Evolutionary conservation across 2,888 invertebrate genomes (phyloP).

Genomic region (Nematopogon swammerdamellus): DNA sequence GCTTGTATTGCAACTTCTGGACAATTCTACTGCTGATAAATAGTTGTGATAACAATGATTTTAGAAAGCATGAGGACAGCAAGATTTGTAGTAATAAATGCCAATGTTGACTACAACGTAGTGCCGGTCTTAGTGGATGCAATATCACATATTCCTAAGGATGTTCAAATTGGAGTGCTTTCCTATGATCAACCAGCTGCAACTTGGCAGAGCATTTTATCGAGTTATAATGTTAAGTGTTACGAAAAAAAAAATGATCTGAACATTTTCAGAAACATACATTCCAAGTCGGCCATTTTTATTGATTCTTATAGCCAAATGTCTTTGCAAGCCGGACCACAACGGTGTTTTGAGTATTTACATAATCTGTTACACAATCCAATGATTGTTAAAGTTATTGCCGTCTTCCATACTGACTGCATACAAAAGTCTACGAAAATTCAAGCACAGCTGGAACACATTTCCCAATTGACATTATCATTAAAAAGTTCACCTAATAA

Average conservation of each 20-base stretch:
- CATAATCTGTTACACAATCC: slow-evolving; percentile 19
- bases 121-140: slow-evolving; percentile 27
- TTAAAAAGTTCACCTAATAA: slow-evolving; percentile 31
- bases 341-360: slow-evolving; percentile 20
- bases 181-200: not conserved
- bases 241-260: not conserved
- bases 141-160: not conserved
- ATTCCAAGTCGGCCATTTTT: not conserved
- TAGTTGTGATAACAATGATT: too few relatives aligned
- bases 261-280: not conserved
- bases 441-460: slow-evolving; percentile 39
- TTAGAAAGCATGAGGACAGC: slow-evolving; percentile 13
- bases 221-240: not conserved
- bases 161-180: not conserved
- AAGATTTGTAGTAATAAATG: slow-evolving; percentile 36
- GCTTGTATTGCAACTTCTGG: too few relatives aligned
- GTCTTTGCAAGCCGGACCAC: not conserved
- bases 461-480: slow-evolving; percentile 19
- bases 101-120: slow-evolving; percentile 30
- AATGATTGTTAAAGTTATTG: slow-evolving; percentile 27
- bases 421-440: slow-evolving; percentile 32
- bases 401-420: slow-evolving; percentile 49
- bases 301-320: not conserved
- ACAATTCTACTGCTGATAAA: too few relatives aligned
- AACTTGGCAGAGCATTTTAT: not conserved